Evolutionary conservation across 2,797 vertebrate species (phyloP), one percentile per base, ranked within the genome.

Genomic region (Danio choprae): DNA sequence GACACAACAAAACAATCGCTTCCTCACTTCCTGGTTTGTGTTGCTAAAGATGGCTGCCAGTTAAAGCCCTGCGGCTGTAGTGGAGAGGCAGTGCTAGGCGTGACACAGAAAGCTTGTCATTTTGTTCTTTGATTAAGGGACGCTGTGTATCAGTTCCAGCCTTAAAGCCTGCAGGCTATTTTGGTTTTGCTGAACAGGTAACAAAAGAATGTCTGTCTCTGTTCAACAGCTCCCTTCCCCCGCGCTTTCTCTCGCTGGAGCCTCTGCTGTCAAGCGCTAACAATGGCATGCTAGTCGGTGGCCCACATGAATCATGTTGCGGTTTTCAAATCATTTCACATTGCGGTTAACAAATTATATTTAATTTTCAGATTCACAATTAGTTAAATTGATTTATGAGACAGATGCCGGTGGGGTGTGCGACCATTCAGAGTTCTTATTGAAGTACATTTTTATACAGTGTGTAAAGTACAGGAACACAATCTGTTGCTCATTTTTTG

Each of bases 191-290:
- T 74, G 53, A 59, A 62, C 81, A 83, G 84, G 78, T 77, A 83
- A 83, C 77, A 64, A 74, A 71, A 77, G 84, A 83, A 81, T 77
- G 69, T 78, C 70, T 59, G 68, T 72, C 81, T 83, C 77, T 69
- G 56, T 70, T 73, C 18, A 72, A 40, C 68, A 5, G 16, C 56
- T 53, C 77, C 78, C 64, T 75, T 60, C 69, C 78, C 77, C 62
- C 84, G 74, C 76, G 83, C 72, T n/a, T 41, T 51, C 50, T 68
- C 43, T 68, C 36, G 5, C 18, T 4, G 16, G 29, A 65, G 46
- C 46, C 62, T 69, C 15, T 51, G 44, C 84, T 84, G 88, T 89
- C 88, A 88, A 88, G 85, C 84, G 3, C 82, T 88, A 86, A 89
- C 89, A 87, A 89, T 80, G 40, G 40, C 15, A 16, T 10, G 22